Base-by-base conservation (phyloP, 2,113 vertebrate species). In the Saiga tatarica region DNA sequence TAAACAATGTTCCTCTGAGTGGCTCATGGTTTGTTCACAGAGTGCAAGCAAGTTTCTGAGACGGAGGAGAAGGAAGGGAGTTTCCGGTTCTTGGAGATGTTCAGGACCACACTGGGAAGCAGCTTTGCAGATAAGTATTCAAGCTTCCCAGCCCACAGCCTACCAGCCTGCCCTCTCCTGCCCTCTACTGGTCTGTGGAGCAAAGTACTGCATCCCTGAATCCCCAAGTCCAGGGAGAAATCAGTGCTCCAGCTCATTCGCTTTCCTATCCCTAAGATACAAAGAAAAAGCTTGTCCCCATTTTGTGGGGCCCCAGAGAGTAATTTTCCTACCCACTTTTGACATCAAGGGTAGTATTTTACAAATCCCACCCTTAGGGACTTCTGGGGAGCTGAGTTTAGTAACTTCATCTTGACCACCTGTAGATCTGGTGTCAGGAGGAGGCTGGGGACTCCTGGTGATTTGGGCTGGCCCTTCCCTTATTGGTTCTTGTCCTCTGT, bases 51-150 rank as follows among this genome's bases (percentile, higher is more conserved):
- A n/a, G 84, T 64, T 88, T 84, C 94, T 12, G 78, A 42, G 81
- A 86, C 9, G 1, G 45, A 88, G 57, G n/a, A 50, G 47, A 45
- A n/a, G 93, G 87, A n/a, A 55, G 47, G 50, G 52, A 4, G 9
- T 84, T 42, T 64, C 93, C 1, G 26, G 25, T 25, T 67, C 76
- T 59, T 52, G 25, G 1, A 33, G 59, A 50, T 2, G 0, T 9
- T 11, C 64, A 0, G 5, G 7, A 16, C 28, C 50, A 2, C 16
- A 0, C 33, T 0, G 45, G 19, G 36, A 79, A 76, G 67, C 90
- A 33, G 17, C 60, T 47, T 93, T 87, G 91, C 97, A 98, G 98
- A 98, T 98, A 98, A 98, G 98, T 98, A 95, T 76, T 76, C 45
- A 12, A 4, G 26, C 33, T 14, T 14, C 45, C 28, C 57, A 21